Evolutionary conservation across 2,797 vertebrate species (phyloP), one percentile per base, ranked within the genome.

Genomic region (Aplochiton taeniatus): DNA sequence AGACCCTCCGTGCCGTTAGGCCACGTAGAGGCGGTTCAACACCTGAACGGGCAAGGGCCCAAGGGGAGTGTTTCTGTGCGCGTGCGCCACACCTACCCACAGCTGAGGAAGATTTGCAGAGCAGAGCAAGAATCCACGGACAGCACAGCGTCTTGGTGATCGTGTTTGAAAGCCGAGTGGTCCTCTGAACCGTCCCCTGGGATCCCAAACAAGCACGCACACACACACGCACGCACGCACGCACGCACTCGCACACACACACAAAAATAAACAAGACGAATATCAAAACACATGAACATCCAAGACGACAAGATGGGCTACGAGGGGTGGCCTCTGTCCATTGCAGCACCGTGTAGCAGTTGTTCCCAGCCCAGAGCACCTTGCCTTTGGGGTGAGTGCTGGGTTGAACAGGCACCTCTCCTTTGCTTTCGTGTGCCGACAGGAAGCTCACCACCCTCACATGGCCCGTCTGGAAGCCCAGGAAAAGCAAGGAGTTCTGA

Each of bases 71-170:
- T 48, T 8, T 48, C 9, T 48, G 47, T 48, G 47, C 12, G 47
- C 12, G 47, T 48, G 47, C 4, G 47, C 47, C 11, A 48, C 47
- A 48, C 47, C 47, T 14, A 11, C 47, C 14, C 47, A 11, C 52
- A 65, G 45, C 51, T 55, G 13, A 48, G 52, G 44, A 65, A 65
- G 18, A 65, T n/a, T 10, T 53, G 63, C 46, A 56, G 20, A 11
- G 52, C 44, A 14, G 44, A 47, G 12, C 43, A 56, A 18, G 63
- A 31, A 44, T 65, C 63, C 17, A 55, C 52, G 55, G 52, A 65
- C 17, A 65, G 44, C 14, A 65, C 63, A 1, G 44, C 51, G 10
- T 52, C 52, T 42, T 57, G 54, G 54, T 56, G 51, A 18, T 53
- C 10, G 18, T 12, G 51, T 5, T 53, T 19, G 51, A 18, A 16